phyloP scores from a whole-genome alignment of 2,113 vertebrate genomes.

The Gallinago jamesoni region DNA sequence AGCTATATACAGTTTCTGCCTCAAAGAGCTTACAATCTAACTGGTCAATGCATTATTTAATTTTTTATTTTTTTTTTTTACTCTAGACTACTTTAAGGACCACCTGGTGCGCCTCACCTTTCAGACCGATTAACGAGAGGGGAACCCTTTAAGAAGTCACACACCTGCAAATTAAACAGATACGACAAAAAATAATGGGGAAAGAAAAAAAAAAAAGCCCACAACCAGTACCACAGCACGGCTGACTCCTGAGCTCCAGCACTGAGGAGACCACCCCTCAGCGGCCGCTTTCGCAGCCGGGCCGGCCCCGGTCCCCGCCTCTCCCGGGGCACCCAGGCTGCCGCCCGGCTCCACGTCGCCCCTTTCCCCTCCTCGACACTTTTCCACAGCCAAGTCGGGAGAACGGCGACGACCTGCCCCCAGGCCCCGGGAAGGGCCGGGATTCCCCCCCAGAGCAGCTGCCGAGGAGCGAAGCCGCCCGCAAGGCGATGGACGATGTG shows the following conservation, averaged over 20 bases:
- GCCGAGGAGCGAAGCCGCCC: not conserved
- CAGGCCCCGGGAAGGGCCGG: not conserved
- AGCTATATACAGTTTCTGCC: not conserved
- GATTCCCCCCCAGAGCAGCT: not conserved
- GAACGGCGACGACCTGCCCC: not conserved
- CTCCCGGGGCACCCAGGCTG: not conserved
- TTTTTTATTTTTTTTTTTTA: not conserved
- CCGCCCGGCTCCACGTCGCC: rapidly evolving
- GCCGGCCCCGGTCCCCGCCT: not conserved
- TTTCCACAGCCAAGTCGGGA: not conserved
- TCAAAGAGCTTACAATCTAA: not conserved
- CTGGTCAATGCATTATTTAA: not conserved
- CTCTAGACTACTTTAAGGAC: not conserved
- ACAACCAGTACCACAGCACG: not conserved
- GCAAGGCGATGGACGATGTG: not conserved
- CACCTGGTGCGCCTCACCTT: not conserved
- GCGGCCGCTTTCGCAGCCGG: not conserved
- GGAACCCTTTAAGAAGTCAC: not conserved
- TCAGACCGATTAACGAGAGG: not conserved
- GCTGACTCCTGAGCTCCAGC: not conserved
- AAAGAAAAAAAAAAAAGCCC: not conserved
- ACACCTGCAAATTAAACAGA: not conserved
- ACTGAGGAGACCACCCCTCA: not conserved
- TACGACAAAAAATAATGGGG: not conserved
- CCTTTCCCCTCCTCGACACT: rapidly evolving